Conservation (phyloP, 2,797 vertebrate genomes). For the Cossypha polioptera region DNA sequence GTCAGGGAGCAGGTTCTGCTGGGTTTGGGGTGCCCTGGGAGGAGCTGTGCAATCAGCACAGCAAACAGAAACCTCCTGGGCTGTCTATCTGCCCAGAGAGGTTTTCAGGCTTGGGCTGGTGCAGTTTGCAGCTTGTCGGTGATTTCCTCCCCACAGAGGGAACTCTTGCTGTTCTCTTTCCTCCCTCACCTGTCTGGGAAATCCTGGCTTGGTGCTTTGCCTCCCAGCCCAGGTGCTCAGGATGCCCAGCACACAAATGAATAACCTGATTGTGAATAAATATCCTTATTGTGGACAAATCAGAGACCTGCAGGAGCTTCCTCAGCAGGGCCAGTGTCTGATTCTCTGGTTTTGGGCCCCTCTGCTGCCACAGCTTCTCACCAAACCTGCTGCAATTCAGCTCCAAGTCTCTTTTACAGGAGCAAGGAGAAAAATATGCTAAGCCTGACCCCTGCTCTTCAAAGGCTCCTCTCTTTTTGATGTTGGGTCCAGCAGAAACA, state of each 20-base stretch:
- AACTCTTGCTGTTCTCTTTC: background rate
- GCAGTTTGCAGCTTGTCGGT: accelerated
- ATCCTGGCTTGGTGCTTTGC: accelerated
- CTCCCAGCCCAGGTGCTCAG: background rate
- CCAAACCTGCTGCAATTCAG: background rate
- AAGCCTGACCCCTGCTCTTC: background rate
- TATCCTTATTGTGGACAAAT: no score
- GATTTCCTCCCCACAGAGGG: background rate
- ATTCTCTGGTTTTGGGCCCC: background rate
- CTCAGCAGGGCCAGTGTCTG: background rate
- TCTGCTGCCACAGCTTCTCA: background rate
- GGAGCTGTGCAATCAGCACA: no score
- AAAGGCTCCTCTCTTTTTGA: background rate
- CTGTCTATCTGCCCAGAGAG: no score
- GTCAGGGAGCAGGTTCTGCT: no score
- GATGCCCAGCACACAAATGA: background rate
- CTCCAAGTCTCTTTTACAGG: background rate
- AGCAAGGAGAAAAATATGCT: background rate
- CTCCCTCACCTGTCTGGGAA: background rate
- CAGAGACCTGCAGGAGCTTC: background rate
- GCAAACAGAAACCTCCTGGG: no score
- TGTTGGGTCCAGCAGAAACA: slow-evolving; percentile 24
- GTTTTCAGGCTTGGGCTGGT: no score
- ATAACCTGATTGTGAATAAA: no score
- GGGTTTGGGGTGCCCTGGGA: no score